Base-by-base conservation (phyloP, 2,888 invertebrate species). In the Eupithecia inturbata region DNA sequence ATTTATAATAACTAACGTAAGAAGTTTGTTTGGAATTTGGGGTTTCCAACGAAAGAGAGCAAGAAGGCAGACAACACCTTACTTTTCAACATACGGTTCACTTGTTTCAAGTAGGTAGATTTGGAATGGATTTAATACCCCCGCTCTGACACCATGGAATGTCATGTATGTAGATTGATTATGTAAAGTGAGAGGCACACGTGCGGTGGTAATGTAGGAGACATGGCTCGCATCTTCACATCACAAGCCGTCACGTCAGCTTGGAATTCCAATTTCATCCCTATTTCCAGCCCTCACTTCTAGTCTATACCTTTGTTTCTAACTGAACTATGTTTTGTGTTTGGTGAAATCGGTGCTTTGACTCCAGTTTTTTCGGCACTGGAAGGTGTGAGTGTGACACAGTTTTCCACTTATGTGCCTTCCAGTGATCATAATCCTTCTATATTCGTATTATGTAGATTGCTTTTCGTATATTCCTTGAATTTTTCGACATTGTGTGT, bases 101-200 rank as follows among this genome's bases (percentile, higher is more conserved):
- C 62, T 62, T 62, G 62, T 62, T 31, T 31, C 62, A 62, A 62
- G 62, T 62, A 14, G 57, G 62, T 62, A 14, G 57, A 57, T 57
- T 53, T 57, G 26, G 12, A 57, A 57, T 57, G 57, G 57, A 14
- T 57, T 57, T 57, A 53, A 53, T 53, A 57, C 22, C 57, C 26
- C 31, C 31, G 19, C 31, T 16, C 33, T 36, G 64, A 64, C 33
- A 64, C 64, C 64, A 64, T 36, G 39, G 33, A 22, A 66, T 39
- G 66, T 31, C 31, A 31, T 62, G 66, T 74, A 72, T 73, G 72
- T 71, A 41, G 66, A 66, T 66, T 66, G 66, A 66, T 66, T 66
- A 66, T 39, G 66, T 66, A 66, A 66, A 66, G 66, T 39, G 66
- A 66, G 36, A 39, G 66, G n/a, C 66, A 39, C 66, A 66, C 66